Base-by-base conservation (phyloP, 2,113 vertebrate species). In the Sorex fumeus region DNA sequence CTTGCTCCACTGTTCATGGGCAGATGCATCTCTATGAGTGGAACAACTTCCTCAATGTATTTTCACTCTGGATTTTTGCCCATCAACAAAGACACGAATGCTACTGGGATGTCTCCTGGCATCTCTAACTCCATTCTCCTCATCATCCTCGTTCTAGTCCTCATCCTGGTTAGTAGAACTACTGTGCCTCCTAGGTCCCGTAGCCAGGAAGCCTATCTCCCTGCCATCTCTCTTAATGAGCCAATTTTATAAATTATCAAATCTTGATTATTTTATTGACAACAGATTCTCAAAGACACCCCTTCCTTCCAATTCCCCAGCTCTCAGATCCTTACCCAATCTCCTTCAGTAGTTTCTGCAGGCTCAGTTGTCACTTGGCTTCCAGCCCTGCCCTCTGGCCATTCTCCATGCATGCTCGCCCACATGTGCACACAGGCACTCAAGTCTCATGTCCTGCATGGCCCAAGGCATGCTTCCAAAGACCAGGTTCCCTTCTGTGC, bases 341-440 rank as follows among this genome's bases (percentile, higher is more conserved):
- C 43, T 32, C 47, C 13, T 10, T 66, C n/a, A 27, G 9, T 4
- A 43, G 27, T n/a, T 40, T 8, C n/a, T 8, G 3, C 6, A 30
- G 15, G 21, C 4, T 0, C 0, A 36, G 43, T 80, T 1, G 25
- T 28, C 62, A 74, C 60, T 36, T 30, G 40, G 10, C 23, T 47
- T 28, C 43, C 2, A 6, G 18, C 19, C 0, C n/a, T 30, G 6
- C 2, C 25, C n/a, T 28, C 74, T n/a, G 30, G 27, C 0, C 2
- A 4, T n/a, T 19, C 40, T 69, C 66, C 4, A 2, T 15, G 23
- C 6, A 6, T 7, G 32, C 12, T 43, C 30, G 62, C 57, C 15
- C 57, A 60, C 57, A 18, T 21, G 19, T 21, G 19, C 57, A 60
- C 57, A 60, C 57, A 60, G 57, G 19, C 57, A 60, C 18, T 50